Percentiles rank a stretch among this genome's conserved stretches.
Evolutionary conservation across 2,797 vertebrate genomes (phyloP).

Genomic region (Acanthurus lineatus): DNA sequence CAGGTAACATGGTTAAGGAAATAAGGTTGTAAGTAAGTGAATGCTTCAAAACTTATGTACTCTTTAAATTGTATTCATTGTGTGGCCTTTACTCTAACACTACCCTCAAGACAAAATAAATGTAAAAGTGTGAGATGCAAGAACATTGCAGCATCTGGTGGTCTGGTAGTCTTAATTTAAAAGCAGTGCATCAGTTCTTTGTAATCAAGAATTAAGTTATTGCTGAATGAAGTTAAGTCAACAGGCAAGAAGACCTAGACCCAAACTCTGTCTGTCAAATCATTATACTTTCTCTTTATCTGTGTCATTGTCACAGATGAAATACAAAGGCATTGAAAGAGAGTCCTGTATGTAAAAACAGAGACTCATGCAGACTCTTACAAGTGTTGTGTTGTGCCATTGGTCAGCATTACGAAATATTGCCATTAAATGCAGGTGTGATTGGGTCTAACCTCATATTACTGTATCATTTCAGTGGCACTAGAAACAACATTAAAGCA

Average conservation of each 20-base stretch:
- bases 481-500: neutral
- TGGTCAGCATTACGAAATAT: neutral
- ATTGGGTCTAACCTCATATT: neutral
- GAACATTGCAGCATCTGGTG: no score
- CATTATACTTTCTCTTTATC: neutral
- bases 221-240: neutral
- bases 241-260: neutral
- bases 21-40: no score
- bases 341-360: no score
- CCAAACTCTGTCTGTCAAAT: neutral
- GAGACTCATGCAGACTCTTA: no score
- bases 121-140: no score
- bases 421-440: neutral
- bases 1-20: neutral
- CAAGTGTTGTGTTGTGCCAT: no score
- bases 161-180: no score
- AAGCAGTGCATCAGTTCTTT: no score
- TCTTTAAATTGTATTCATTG: neutral
- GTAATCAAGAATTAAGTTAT: neutral
- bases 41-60: neutral
- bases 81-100: neutral
- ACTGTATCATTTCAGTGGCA: neutral
- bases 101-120: neutral
- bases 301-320: neutral
- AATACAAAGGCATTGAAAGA: no score